phyloP scores from a whole-genome alignment of 2,113 vertebrate genomes.

The Cisticola juncidis region DNA sequence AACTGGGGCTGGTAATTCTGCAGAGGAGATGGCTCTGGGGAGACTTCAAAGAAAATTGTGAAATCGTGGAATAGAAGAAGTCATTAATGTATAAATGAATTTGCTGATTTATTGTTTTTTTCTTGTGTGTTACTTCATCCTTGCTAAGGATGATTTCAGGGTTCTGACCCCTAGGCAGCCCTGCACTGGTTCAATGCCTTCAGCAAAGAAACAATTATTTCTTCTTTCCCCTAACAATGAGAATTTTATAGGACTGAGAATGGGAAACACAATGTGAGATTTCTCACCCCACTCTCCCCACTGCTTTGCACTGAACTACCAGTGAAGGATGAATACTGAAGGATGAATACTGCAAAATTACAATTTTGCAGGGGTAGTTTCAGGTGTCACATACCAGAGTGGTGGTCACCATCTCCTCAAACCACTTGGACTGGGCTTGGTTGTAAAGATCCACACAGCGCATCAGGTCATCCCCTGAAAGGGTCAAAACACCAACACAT shows the following conservation, averaged over 20 bases:
- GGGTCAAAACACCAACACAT: not conserved
- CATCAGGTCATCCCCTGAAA: constrained; percentile 93
- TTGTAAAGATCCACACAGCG: constrained; percentile 98
- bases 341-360: no score
- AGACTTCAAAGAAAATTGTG: not conserved
- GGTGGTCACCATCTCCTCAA: constrained; percentile 98
- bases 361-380: not conserved
- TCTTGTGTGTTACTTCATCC: not conserved
- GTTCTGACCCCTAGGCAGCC: not conserved
- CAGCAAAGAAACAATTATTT: not conserved
- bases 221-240: not conserved
- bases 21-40: not conserved
- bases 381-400: constrained; percentile 83
- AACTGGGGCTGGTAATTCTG: not conserved
- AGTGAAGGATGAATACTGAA: not conserved
- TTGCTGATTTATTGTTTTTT: not conserved
- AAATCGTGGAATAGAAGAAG: not conserved
- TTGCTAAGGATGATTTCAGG: not conserved
- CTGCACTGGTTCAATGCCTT: not conserved
- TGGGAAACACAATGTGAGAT: not conserved
- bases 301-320: not conserved
- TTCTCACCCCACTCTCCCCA: not conserved
- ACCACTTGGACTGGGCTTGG: constrained; percentile 97
- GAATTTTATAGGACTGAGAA: not conserved
- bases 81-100: not conserved